Base-by-base conservation (phyloP, 2,888 invertebrate species). In the Chirona hameri region DNA sequence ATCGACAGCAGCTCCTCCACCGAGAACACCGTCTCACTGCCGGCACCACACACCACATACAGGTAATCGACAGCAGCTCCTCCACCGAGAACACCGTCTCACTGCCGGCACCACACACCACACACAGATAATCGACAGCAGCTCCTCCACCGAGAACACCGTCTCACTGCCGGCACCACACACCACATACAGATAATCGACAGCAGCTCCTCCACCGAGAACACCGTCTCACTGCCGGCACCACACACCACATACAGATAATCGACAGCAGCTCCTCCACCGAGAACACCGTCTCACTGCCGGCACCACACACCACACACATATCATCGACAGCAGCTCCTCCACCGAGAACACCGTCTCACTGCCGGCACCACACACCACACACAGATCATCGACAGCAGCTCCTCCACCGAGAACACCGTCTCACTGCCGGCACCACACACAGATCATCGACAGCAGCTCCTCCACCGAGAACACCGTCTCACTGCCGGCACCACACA, bases 1-100 rank as follows among this genome's bases (percentile, higher is more conserved):
- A n/a, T n/a, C n/a, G n/a, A n/a, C n/a, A n/a, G n/a, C n/a, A 99
- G 89, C 87, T 98, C 98, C 88, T 99, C 99, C 0, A 96, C 94
- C 39, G 93, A 93, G 87, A 94, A 98, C 81, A 89, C 90, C 0
- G 92, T 93, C 79, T 92, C 91, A 83, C 90, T 90, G 84, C 39
- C 39, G 39, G 39, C 39, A 39, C 39, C 39, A 39, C 39, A 39
- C 39, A 39, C 39, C 2, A 39, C 39, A 7, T 39, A 39, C 39
- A 39, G n/a, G n/a, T n/a, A n/a, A n/a, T n/a, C n/a, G n/a, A n/a
- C n/a, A n/a, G n/a, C n/a, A 99, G 89, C 87, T 98, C 98, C 88
- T 99, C 99, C 0, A 96, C 94, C 39, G 93, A 93, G 87, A 94
- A 98, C 81, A 89, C 90, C 0, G 92, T 93, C 79, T 92, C 91